phyloP scores from a whole-genome alignment of 2,888 invertebrate species.

The Stratiomys singularior region DNA sequence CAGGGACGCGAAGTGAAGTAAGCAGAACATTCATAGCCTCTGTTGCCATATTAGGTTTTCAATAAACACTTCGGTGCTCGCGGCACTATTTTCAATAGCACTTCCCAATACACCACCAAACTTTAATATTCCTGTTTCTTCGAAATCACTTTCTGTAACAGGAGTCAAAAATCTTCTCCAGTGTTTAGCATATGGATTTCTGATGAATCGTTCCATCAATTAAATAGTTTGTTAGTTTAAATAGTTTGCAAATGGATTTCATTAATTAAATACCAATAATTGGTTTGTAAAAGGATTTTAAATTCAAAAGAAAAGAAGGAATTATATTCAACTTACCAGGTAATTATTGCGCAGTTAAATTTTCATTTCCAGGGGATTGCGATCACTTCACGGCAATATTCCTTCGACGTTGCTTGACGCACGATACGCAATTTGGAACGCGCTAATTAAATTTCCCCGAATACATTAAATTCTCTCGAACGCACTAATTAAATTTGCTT shows the following conservation, averaged over 20 bases:
- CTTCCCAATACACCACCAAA: neutral
- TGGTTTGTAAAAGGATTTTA: neutral
- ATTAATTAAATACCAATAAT: neutral
- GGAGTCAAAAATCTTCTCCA: neutral
- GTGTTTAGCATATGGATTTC: neutral
- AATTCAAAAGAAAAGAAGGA: no score
- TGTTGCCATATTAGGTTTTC: no score
- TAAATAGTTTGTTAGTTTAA: neutral
- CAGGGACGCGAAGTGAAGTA: no score
- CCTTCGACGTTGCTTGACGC: neutral
- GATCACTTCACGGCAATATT: neutral
- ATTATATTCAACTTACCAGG: conserved; percentile 3
- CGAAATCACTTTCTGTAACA: neutral
- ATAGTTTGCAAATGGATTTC: neutral
- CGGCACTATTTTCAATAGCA: neutral
- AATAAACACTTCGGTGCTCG: neutral
- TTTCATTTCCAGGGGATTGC: neutral
- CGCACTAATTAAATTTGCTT: no score
- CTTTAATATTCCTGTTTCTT: no score
- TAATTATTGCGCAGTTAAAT: neutral
- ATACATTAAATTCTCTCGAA: no score
- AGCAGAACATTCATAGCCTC: neutral
- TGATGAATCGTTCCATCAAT: neutral
- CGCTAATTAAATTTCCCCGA: neutral
- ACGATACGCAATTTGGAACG: neutral